A percentile compares a stretch with the other conserved stretches of the same genome.
These are phyloP conservation scores for Frieseomelitta varia DNA, from an alignment of 1,140 invertebrate genomes.

Conservation along the genomic window DNA sequence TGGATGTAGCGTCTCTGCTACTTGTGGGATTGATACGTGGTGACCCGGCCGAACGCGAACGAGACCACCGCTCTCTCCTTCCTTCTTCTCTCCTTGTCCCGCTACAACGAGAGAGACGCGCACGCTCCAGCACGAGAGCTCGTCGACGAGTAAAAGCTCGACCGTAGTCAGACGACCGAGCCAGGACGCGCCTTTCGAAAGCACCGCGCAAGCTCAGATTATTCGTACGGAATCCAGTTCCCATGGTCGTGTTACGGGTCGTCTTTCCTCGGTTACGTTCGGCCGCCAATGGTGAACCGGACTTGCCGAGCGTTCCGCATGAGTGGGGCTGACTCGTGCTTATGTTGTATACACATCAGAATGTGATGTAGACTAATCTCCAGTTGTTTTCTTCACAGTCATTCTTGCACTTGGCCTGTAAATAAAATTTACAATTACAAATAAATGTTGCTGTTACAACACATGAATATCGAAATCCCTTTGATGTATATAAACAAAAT, in stretches of 20 bases:
- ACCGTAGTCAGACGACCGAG: neutral
- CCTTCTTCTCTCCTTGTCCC: neutral
- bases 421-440: neutral
- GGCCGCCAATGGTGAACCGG: constrained; percentile 13
- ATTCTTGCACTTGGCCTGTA: neutral
- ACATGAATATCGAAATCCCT: too few relatives aligned
- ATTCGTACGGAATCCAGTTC: neutral
- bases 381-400: too few relatives aligned
- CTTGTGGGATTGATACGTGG: neutral
- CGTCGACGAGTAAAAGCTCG: constrained; percentile 49
- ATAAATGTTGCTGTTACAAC: too few relatives aligned
- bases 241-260: constrained; percentile 11
- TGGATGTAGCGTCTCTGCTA: neutral
- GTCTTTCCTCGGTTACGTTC: constrained; percentile 13
- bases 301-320: neutral
- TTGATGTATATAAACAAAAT: neutral
- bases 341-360: neutral
- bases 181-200: constrained; percentile 46
- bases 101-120: constrained; percentile 8
- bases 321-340: neutral
- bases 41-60: neutral
- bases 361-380: neutral
- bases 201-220: constrained; percentile 42
- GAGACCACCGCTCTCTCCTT: too few relatives aligned
- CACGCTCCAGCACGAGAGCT: constrained; percentile 45